Base-by-base conservation (phyloP, 2,113 vertebrate species). In the Uria lomvia region DNA sequence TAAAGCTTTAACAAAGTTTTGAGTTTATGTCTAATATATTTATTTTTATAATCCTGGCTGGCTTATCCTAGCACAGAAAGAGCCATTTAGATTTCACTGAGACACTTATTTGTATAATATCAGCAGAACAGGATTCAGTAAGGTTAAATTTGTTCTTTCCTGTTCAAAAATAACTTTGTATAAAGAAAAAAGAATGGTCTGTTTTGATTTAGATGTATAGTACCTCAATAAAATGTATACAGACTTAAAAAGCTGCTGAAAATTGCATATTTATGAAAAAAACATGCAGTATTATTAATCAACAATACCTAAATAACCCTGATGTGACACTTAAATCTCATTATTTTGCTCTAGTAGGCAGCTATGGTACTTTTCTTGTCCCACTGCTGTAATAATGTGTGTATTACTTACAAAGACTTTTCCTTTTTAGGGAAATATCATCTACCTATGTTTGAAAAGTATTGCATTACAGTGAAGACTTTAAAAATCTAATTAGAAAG, bases 401-500 rank as follows among this genome's bases (percentile, higher is more conserved):
- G 15, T 47, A 74, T 66, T 79, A 73, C 83, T 84, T 92, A 88
- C 34, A 89, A 82, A 82, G 16, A 66, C 34, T 10, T 68, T 77
- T 82, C 6, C 7, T 53, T 92, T 95, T 83, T 47, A 52, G 24
- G 26, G 52, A 95, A 95, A 94, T 90, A 90, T 78, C 62, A 71
- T 26, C 29, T 76, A 74, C 29, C 20, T 63, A 52, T 43, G 27
- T 85, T 84, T 36, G 18, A 94, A 95, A 96, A 92, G 15, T 50
- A 84, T 52, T 52, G 16, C 42, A 92, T 93, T 93, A 40, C 45
- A 87, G 6, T 80, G 63, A 89, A 83, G 23, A 81, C 6, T 91
- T 91, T 49, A 92, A 94, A 90, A 89, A 88, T 34, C 11, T 87
- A 95, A 92, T 96, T 84, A 95, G 55, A 67, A 88, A 71, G 62